Percentiles rank a stretch among this genome's conserved stretches.
phyloP scores from a whole-genome alignment of 2,888 invertebrate species.

The Argyra leucocephala region DNA sequence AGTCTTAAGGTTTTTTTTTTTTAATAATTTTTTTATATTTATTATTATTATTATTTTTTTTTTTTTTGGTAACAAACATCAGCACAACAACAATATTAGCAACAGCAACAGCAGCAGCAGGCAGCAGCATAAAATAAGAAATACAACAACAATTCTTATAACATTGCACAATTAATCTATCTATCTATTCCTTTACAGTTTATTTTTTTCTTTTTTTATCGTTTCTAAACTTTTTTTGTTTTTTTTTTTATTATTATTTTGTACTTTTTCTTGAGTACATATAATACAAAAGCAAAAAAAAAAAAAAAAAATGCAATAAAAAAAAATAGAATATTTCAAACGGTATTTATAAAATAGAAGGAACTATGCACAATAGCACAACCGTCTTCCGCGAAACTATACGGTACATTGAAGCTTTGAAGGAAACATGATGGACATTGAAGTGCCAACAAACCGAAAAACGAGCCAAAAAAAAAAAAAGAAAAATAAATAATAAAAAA shows the following conservation, averaged over 20 bases:
- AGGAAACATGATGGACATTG: constrained; percentile 10
- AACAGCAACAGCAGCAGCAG: too few species aligned
- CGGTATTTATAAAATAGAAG: not conserved
- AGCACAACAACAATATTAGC: not conserved
- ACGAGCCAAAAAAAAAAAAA: not conserved
- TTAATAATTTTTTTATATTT: not conserved
- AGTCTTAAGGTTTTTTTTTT: not conserved
- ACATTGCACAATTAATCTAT: not conserved
- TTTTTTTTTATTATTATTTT: too few species aligned
- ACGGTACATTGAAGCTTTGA: constrained; percentile 10
- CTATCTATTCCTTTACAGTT: not conserved
- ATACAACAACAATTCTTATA: not conserved
- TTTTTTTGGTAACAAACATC: not conserved
- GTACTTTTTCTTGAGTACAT: not conserved
- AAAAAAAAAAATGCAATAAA: not conserved
- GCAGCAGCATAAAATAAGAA: too few species aligned
- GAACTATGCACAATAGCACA: constrained; percentile 7
- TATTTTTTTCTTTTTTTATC: too few species aligned
- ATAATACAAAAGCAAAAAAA: not conserved
- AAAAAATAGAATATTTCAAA: not conserved
- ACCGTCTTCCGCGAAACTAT: constrained; percentile 10
- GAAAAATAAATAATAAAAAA: not conserved
- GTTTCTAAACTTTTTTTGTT: not conserved
- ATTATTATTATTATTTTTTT: not conserved
- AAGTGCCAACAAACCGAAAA: constrained; percentile 8